Evolutionary conservation across 2,113 vertebrate species (phyloP), one percentile per base, ranked within the genome.

Genomic region (Lampris megalopsis): DNA sequence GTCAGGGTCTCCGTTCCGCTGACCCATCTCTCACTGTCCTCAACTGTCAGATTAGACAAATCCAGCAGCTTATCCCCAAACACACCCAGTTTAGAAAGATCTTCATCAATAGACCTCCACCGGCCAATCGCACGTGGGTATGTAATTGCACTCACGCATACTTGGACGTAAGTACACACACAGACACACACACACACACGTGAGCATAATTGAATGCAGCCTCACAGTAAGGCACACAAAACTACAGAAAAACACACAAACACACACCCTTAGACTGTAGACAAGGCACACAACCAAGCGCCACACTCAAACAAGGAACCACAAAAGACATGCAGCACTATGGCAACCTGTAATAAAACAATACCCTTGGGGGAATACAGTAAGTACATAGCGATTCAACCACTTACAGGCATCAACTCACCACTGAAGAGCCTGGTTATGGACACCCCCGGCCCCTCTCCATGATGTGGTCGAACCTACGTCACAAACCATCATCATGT

Each of bases 11-110:
- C 47, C 52, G 84, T 45, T 71, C 52, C 42, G 73, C 61, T 86
- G 77, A 84, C 90, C 80, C 72, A 61, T 48, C 72, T 77, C 71
- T 58, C 57, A 42, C 49, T 3, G 0, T 54, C 77, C 71, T 36
- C 61, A 0, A 60, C 73, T 80, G 63, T 87, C 85, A 91, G 83
- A 88, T 92, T 90, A 92, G 78, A 72, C 68, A 86, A 88, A 89
- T 88, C 83, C 76, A 69, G 58, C 69, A 74, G 69, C 36, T 91
- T 88, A 92, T 91, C 81, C n/a, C 54, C 71, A 7, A 68, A 57
- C 66, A 84, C 57, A 64, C 73, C 73, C 59, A 63, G 41, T 6
- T 62, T 65, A n/a, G 41, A 69, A 48, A 65, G 59, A 89, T 86
- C 80, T 86, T 75, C 48, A 37, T 69, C 52, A 71, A 62, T 48